Evolutionary conservation across 2,888 invertebrate genomes (phyloP).

Genomic region (Steinernema hermaphroditum): DNA sequence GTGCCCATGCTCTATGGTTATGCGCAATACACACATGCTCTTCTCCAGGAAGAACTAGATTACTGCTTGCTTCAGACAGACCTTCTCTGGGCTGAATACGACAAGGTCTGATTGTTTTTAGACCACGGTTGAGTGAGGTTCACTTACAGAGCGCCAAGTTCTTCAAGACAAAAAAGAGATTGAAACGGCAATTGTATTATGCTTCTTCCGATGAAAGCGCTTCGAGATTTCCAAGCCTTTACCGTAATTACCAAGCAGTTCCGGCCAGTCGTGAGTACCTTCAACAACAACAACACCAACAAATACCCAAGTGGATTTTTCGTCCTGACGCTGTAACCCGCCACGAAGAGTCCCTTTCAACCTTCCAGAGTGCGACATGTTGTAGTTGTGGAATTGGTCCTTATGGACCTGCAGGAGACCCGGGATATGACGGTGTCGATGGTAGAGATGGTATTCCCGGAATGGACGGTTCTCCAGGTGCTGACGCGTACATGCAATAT

Average conservation of each 20-base stretch:
- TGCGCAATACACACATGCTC: neutral
- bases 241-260: conserved; percentile 15
- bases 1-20: conserved; percentile 25
- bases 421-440: conserved; percentile 17
- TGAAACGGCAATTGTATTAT: conserved; percentile 13
- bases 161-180: neutral
- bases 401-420: neutral
- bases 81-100: neutral
- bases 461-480: too few species aligned
- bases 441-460: conserved; percentile 19
- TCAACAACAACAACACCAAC: neutral
- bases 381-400: conserved; percentile 11
- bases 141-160: neutral
- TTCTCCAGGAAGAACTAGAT: conserved; percentile 9
- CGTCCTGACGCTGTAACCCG: neutral
- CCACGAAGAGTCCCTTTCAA: neutral
- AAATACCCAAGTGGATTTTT: neutral
- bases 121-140: too few species aligned
- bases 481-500: neutral
- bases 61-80: neutral
- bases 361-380: neutral
- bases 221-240: neutral
- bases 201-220: neutral
- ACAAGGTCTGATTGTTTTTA: neutral
- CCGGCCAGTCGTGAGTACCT: neutral